Evolutionary conservation across 2,888 invertebrate species (phyloP), one percentile per base, ranked within the genome.

Genomic region (Drosophila anomalata): DNA sequence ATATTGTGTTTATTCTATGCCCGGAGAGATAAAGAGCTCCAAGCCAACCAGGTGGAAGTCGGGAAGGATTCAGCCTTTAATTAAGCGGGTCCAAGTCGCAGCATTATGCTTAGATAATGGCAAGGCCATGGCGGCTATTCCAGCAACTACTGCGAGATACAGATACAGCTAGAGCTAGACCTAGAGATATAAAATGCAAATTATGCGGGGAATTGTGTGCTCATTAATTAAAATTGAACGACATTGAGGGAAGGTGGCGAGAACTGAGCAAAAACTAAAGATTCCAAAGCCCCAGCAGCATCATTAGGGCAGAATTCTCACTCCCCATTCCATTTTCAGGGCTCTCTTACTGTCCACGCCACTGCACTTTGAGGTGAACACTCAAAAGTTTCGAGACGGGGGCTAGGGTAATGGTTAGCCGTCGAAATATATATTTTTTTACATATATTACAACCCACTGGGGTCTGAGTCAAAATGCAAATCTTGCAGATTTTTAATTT

Each of bases 401-500:
- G 65, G 26, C n/a, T 17, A 3, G 17, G n/a, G 39, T 9, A 24
- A 17, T 9, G 54, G 20, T 24, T 58, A 14, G 29, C 31, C 42
- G n/a, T 47, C 26, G 33, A 59, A 57, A 60, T 66, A 50, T 60
- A 29, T 29, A 29, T 42, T 20, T 42, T 39, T 70, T 46, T 81
- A 76, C 60, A 82, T 81, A 66, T 73, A 81, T 78, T 73, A 68
- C 70, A 58, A 70, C 47, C 29, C 41, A 41, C 41, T 11, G 20
- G 14, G 53, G 73, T 68, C 73, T 71, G 70, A 73, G 78, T 65
- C 75, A 78, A 90, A 89, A 90, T 89, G 89, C 89, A 89, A 89
- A 86, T 90, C 90, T 89, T 89, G 89, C 90, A 89, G 84, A 87
- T 89, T 87, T 88, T 89, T 88, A 79, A 87, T 87, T 88, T 87